Evolutionary conservation across 2,797 vertebrate genomes (phyloP).

Genomic region (Phrynocephalus guinanensis): DNA sequence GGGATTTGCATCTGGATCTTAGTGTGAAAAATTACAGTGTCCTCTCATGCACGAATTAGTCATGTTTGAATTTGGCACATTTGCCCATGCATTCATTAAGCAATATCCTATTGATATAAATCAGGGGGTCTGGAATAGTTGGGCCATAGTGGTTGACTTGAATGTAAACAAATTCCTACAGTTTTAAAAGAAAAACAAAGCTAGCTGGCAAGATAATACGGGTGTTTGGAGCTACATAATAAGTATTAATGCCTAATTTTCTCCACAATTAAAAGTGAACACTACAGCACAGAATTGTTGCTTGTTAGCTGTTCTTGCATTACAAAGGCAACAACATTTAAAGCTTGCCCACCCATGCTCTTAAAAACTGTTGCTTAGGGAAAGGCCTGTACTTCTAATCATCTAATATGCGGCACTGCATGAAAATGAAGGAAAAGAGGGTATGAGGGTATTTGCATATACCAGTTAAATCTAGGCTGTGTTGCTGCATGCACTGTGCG

Average conservation of each 20-base stretch:
- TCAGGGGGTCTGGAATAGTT: not conserved
- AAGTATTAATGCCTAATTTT: not conserved
- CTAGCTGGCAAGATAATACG: not conserved
- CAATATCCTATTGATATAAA: not conserved
- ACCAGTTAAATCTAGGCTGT: constrained; percentile 72
- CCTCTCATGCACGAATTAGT: not conserved
- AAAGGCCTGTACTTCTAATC: constrained; percentile 72
- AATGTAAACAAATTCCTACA: constrained; percentile 1
- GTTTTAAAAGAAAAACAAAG: not conserved
- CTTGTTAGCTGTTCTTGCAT: constrained; percentile 20
- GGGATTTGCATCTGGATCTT: not conserved
- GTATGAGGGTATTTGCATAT: constrained; percentile 76
- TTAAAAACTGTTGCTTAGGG: constrained; percentile 49
- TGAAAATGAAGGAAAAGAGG: constrained; percentile 68
- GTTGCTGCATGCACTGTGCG: constrained; percentile 55
- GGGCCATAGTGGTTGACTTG: not conserved
- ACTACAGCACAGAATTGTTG: constrained; percentile 47
- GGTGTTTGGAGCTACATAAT: not conserved
- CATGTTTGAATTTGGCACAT: not conserved
- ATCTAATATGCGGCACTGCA: constrained; percentile 66
- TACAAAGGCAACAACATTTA: constrained; percentile 66
- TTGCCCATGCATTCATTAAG: not conserved
- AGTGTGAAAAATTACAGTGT: not conserved
- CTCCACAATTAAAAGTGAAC: constrained; percentile 13
- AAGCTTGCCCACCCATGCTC: constrained; percentile 52